Percentiles rank a stretch among this genome's conserved stretches.
Conservation (phyloP, 2,113 vertebrate genomes). For the Centropus bengalensis region DNA sequence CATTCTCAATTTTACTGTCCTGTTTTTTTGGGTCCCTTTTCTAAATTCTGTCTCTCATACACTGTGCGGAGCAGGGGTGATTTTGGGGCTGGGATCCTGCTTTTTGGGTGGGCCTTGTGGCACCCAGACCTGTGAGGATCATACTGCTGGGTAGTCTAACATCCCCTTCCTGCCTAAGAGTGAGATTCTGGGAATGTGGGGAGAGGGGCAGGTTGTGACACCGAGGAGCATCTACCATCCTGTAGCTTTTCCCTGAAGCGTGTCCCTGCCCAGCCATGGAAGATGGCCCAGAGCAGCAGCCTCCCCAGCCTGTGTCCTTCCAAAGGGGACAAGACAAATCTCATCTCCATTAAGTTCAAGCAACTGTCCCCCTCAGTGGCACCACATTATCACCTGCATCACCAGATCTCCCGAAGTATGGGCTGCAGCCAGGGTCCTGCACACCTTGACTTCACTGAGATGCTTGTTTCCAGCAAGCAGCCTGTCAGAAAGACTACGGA, state of each 20-base stretch:
- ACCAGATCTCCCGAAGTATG: background rate
- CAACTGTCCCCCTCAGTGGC: background rate
- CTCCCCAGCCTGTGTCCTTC: background rate
- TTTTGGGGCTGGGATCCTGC: background rate
- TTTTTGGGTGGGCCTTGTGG: background rate
- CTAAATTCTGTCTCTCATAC: background rate
- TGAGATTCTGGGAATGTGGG: background rate
- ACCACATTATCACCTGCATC: background rate
- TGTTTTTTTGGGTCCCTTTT: background rate
- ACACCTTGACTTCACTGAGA: background rate
- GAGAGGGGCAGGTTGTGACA: background rate
- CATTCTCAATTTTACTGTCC: background rate
- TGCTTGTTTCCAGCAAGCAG: background rate
- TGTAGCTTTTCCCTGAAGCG: background rate
- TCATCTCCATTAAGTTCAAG: background rate
- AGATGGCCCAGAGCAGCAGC: background rate
- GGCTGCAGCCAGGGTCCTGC: background rate
- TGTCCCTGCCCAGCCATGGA: accelerated
- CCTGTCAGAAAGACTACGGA: background rate
- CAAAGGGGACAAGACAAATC: background rate
- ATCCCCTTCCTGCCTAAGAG: background rate
- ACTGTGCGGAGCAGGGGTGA: too few relatives aligned
- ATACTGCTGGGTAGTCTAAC: background rate
- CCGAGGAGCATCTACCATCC: background rate
- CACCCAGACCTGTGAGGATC: background rate